Conservation (phyloP, 2,888 invertebrate species). For the Crossocerus cetratus region DNA sequence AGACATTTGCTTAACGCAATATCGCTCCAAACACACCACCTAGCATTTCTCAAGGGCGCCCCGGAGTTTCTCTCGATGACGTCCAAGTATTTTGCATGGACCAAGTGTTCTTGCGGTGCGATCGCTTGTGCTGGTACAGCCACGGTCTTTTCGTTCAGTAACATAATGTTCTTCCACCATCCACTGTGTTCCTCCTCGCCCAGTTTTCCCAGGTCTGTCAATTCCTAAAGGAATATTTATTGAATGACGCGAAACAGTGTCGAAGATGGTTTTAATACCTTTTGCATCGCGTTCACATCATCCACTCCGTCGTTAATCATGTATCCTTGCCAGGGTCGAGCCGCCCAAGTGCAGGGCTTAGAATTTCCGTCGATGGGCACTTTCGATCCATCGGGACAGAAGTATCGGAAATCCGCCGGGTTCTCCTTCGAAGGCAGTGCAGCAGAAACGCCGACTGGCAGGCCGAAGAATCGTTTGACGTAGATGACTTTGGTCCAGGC, state of each 20-base stretch:
- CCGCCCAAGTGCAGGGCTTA: constrained; percentile 87
- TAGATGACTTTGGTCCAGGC: constrained; percentile 92
- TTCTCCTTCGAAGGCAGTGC: constrained; percentile 81
- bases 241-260: too few species aligned
- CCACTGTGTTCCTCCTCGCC: constrained; percentile 75
- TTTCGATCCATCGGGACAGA: constrained; percentile 88
- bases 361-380: constrained; percentile 82
- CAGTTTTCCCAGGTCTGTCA: constrained; percentile 68
- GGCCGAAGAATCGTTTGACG: constrained; percentile 87
- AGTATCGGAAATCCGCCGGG: constrained; percentile 84
- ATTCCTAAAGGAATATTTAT: constrained; percentile 51
- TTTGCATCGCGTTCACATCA: constrained; percentile 65
- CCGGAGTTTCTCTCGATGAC: constrained; percentile 87
- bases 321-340: constrained; percentile 90
- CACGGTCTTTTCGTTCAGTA: constrained; percentile 81
- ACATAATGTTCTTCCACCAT: constrained; percentile 79
- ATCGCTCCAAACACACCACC: constrained; percentile 82
- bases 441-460: constrained; percentile 81
- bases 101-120: constrained; percentile 81
- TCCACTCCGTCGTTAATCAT: constrained; percentile 82
- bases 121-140: constrained; percentile 83
- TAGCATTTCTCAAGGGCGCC: constrained; percentile 82
- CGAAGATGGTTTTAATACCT: constrained; percentile 46
- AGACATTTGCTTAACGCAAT: constrained; percentile 87
- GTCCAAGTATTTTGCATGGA: constrained; percentile 83